Evolutionary conservation across 2,113 vertebrate genomes (phyloP).

Genomic region (Microtus montanus): DNA sequence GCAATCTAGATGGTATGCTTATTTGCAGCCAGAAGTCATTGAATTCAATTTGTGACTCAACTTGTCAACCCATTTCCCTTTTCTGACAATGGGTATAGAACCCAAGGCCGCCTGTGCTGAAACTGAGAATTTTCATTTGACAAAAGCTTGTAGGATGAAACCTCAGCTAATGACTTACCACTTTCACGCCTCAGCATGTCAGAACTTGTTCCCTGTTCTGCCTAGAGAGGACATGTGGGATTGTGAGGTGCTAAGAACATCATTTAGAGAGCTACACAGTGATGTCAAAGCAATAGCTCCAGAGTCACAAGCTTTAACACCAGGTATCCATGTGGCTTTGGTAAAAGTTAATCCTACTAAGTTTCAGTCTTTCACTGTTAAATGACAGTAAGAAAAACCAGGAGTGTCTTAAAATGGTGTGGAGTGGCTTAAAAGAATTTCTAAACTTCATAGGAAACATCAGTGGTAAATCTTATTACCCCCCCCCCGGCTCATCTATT

Average conservation of each 20-base stretch:
- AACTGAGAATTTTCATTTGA: background rate
- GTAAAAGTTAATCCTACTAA: slow-evolving; percentile 25
- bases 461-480: background rate
- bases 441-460: background rate
- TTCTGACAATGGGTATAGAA: background rate
- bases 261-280: background rate
- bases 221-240: background rate
- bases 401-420: no score
- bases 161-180: background rate
- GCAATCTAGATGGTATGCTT: background rate
- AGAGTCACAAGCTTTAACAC: background rate
- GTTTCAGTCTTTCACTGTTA: background rate
- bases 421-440: slow-evolving; percentile 13
- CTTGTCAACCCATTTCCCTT: slow-evolving; percentile 23
- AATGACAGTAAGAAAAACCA: background rate
- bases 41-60: background rate
- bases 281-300: background rate
- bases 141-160: background rate
- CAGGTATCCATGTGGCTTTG: background rate
- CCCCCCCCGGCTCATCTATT: background rate
- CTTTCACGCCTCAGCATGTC: background rate
- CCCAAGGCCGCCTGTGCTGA: background rate
- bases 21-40: background rate
- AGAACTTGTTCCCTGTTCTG: background rate
- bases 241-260: background rate